Percentiles rank a stretch among this genome's conserved stretches.
phyloP scores from a whole-genome alignment of 37 sponge, comb jelly and placozoan genomes.

The Aphrocallistes beatrix region DNA sequence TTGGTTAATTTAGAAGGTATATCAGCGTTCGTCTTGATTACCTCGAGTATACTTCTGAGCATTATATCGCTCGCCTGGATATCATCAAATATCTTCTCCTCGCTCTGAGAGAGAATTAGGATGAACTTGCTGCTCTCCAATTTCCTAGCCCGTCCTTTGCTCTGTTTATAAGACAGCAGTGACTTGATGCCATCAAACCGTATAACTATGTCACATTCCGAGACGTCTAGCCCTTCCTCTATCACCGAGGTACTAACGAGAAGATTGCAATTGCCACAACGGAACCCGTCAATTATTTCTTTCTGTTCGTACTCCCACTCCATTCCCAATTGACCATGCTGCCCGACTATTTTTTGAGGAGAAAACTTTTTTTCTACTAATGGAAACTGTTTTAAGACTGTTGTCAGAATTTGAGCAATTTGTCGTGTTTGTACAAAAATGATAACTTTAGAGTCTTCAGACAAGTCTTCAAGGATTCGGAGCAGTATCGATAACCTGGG shows the following conservation, averaged over 20 bases:
- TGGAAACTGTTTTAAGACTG: neutral
- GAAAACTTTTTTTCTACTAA: neutral
- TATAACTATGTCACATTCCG: slow-evolving; percentile 72
- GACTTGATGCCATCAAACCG: slow-evolving; percentile 30
- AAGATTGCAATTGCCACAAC: slow-evolving; percentile 53
- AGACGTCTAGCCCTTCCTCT: slow-evolving; percentile 93
- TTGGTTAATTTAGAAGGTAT: neutral
- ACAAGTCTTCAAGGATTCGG: neutral
- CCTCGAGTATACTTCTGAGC: neutral
- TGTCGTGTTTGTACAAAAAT: neutral
- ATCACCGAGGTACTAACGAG: slow-evolving; percentile 76
- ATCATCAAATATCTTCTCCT: neutral
- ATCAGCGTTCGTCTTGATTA: neutral
- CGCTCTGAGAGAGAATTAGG: neutral
- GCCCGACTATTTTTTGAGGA: neutral
- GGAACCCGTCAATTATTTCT: slow-evolving; percentile 51
- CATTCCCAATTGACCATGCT: neutral
- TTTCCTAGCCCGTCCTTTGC: slow-evolving; percentile 5
- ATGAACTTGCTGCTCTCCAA: neutral
- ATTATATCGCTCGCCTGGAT: neutral
- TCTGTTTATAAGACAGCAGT: neutral
- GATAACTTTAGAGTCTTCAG: neutral
- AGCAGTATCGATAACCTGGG: neutral
- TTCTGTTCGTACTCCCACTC: slow-evolving; percentile 31
- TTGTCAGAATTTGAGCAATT: neutral